Evolutionary conservation across 2,797 vertebrate genomes (phyloP), one percentile per base, ranked within the genome.

Genomic region (Falco berigora): DNA sequence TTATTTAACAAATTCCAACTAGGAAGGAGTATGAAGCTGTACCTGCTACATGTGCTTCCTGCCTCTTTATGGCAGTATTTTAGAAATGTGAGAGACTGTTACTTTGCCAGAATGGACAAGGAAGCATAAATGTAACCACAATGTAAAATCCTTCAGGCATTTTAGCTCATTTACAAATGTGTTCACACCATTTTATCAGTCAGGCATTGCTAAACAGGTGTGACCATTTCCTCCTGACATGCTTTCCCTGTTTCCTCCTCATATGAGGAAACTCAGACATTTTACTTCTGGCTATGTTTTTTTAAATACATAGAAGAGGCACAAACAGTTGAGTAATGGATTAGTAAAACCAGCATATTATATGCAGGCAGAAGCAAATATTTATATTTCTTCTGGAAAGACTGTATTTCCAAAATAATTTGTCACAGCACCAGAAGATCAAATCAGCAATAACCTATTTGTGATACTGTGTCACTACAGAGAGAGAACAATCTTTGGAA

Each of bases 101-200:
- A 71, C 80, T 69, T 85, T 66, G 30, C 63, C 75, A 83, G 81
- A 92, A 73, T 67, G 75, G 97, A 90, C 77, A 96, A 82, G 92
- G 84, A 96, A 83, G 73, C 47, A 86, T 90, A 92, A 92, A 93
- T 25, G 86, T 91, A 95, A 80, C 74, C 86, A 74, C 68, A 84
- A 44, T 52, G 67, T 95, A 92, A 95, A 96, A 96, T 92, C 88
- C 77, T 81, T 88, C 79, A 96, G 95, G 96, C 92, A 78, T 90
- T 96, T 97, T 97, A 95, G 91, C 82, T 94, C 76, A 0, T 96
- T 96, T 91, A 92, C 80, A 91, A 92, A 77, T 74, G 71, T 92
- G 94, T 96, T 92, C 96, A 93, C 97, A 92, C 92, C 77, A 94
- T 94, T 96, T 97, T 95, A 95, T 95, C 94, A 93, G 92, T 91